Percentiles rank a stretch among this genome's conserved stretches.
phyloP scores from a whole-genome alignment of 2,888 invertebrate species.

The Papilio gigon region DNA sequence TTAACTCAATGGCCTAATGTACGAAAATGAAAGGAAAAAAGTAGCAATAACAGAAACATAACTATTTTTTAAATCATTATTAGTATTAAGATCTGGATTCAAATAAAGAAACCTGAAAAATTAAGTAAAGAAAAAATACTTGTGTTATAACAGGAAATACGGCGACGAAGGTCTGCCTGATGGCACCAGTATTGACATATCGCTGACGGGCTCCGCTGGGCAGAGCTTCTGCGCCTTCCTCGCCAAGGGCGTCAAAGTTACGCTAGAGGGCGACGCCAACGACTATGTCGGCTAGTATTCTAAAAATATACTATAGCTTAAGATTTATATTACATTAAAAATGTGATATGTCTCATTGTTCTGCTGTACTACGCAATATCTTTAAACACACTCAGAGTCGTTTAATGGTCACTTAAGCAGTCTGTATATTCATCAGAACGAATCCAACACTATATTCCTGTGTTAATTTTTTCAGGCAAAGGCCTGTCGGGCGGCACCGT shows the following conservation, averaged over 20 bases:
- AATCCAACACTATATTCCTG: no score
- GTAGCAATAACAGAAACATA: background rate
- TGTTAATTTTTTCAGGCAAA: conserved; percentile 83
- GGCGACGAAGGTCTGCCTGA: conserved; percentile 93
- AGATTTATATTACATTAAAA: no score
- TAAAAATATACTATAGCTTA: background rate
- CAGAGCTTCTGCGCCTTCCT: conserved; percentile 99
- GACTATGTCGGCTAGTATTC: conserved; percentile 93
- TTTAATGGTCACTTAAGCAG: no score
- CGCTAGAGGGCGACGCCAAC: conserved; percentile 97
- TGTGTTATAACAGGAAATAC: conserved; percentile 85
- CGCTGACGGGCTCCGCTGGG: conserved; percentile 95
- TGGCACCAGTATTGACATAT: conserved; percentile 88
- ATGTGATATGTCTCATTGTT: no score
- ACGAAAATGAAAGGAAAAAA: background rate
- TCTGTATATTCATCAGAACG: no score
- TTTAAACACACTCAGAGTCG: no score
- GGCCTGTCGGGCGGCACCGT: conserved; percentile 97
- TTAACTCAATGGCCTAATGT: background rate
- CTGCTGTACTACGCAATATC: no score
- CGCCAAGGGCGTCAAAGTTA: conserved; percentile 93
- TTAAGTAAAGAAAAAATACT: no score
- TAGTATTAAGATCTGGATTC: no score
- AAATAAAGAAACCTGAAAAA: no score
- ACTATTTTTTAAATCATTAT: no score